These are phyloP conservation scores for Myrmophylax atrothorax DNA, from an alignment of 2,113 vertebrate genomes.

Conservation along the genomic window DNA sequence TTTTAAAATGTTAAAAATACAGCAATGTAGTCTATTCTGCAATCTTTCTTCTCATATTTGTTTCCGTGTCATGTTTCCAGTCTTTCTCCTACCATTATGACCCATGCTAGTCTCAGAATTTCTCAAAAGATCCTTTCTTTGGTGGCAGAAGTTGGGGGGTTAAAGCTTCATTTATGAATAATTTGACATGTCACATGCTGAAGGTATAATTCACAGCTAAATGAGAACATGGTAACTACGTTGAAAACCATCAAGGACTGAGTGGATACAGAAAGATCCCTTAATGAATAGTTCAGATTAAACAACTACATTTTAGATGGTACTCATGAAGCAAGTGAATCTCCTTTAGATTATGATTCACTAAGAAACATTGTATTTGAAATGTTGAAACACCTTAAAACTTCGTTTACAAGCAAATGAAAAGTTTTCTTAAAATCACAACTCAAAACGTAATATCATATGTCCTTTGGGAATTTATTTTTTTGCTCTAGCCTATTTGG, in stretches of 20 bases:
- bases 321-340: background rate
- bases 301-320: background rate
- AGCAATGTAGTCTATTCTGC: background rate
- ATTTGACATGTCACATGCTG: background rate
- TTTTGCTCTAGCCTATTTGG: background rate
- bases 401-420: background rate
- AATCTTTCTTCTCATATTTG: background rate
- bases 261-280: background rate
- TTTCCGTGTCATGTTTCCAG: background rate
- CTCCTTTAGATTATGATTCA: background rate
- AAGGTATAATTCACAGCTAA: background rate
- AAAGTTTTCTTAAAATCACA: background rate
- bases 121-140: background rate
- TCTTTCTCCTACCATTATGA: background rate
- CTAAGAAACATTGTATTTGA: background rate
- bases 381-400: background rate
- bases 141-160: rapidly evolving
- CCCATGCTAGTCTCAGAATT: background rate
- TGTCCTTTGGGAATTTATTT: background rate
- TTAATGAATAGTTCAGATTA: background rate
- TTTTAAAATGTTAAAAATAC: background rate
- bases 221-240: background rate
- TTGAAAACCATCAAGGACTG: background rate
- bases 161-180: background rate
- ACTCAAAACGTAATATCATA: background rate